Conservation (phyloP, 2,113 vertebrate species). For the Vulpes ferrilata region DNA sequence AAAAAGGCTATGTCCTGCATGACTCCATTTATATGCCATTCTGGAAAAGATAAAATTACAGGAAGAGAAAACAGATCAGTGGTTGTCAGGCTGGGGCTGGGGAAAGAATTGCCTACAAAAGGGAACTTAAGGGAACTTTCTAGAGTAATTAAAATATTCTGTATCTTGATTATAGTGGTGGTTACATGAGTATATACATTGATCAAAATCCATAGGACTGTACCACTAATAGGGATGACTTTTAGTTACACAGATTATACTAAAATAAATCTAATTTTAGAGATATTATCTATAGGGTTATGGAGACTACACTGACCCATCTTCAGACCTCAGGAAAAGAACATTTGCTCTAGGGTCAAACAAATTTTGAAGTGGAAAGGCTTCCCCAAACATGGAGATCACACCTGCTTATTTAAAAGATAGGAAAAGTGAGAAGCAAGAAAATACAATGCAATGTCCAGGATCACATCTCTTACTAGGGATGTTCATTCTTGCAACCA, state of each 20-base stretch:
- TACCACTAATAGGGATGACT: background rate
- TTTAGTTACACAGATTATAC: background rate
- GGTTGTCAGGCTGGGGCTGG: background rate
- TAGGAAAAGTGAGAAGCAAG: background rate
- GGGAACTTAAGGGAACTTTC: background rate
- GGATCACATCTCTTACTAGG: background rate
- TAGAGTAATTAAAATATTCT: background rate
- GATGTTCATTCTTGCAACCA: background rate
- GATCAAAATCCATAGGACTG: background rate
- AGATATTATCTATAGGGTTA: background rate
- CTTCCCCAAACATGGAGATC: background rate
- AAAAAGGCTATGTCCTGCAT: background rate
- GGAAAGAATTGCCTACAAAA: background rate
- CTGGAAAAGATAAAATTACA: background rate
- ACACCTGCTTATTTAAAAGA: background rate
- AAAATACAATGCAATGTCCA: background rate
- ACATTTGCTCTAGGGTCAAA: background rate
- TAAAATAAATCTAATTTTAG: background rate
- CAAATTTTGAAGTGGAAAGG: background rate
- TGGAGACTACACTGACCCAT: background rate
- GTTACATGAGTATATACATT: background rate
- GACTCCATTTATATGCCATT: background rate
- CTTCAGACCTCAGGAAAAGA: background rate
- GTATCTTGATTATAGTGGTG: background rate
- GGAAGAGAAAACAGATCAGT: background rate